phyloP scores from a whole-genome alignment of 2,888 invertebrate species.

The Trachelus tabidus region DNA sequence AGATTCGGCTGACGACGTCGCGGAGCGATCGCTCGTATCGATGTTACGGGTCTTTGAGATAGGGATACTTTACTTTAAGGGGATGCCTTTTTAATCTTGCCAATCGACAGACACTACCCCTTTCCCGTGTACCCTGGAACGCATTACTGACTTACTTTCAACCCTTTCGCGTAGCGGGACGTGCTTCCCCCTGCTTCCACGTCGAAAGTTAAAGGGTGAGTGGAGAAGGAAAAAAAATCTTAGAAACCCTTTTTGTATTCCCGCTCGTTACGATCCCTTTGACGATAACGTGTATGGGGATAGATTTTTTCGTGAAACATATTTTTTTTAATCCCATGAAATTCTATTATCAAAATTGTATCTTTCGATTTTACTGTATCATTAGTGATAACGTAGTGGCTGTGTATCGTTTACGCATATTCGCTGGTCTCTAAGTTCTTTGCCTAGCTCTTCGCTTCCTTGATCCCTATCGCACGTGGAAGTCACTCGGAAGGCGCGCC shows the following conservation, averaged over 20 bases:
- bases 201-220: background rate
- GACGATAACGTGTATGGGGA: slow-evolving; percentile 8
- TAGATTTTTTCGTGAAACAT: slow-evolving; percentile 19
- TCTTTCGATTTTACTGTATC: background rate
- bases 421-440: slow-evolving; percentile 18
- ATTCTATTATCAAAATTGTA: slow-evolving; percentile 3
- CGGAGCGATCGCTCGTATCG: slow-evolving; percentile 15
- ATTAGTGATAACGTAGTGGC: background rate
- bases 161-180: slow-evolving; percentile 40
- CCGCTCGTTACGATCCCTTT: background rate
- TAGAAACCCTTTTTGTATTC: background rate
- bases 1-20: slow-evolving; percentile 17
- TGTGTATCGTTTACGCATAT: background rate
- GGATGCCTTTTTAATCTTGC: slow-evolving; percentile 26
- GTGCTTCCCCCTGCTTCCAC: slow-evolving; percentile 22
- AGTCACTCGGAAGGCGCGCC: slow-evolving; percentile 27
- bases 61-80: background rate
- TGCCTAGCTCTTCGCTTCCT: slow-evolving; percentile 20
- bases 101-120: slow-evolving; percentile 29
- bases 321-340: slow-evolving; percentile 1
- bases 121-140: slow-evolving; percentile 11
- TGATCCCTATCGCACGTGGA: slow-evolving; percentile 28
- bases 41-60: slow-evolving; percentile 11
- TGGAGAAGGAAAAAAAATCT: slow-evolving; percentile 5
- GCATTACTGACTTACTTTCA: slow-evolving; percentile 57